These are phyloP conservation scores for Penaeus vannamei DNA, from an alignment of 1,140 invertebrate genomes.

Conservation along the genomic window DNA sequence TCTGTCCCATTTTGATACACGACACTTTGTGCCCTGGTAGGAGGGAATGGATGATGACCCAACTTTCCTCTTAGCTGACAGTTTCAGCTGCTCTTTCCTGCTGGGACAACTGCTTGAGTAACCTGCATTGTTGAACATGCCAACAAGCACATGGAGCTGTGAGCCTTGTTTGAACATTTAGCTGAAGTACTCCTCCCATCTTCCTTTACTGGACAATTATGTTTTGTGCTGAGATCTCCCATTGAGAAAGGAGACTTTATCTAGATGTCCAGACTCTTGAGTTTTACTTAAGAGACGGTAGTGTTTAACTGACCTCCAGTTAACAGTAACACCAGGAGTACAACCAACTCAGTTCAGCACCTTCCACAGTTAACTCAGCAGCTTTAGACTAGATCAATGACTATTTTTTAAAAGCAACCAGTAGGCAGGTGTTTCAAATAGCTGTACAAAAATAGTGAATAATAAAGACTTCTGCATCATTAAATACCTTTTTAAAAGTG, in stretches of 20 bases:
- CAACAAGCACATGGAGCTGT: not conserved
- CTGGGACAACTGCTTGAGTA: not conserved
- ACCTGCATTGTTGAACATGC: no score
- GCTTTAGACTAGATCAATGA: constrained; percentile 57
- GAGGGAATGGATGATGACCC: constrained; percentile 61
- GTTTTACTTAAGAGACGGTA: no score
- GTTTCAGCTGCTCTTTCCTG: constrained; percentile 16
- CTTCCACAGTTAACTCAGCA: constrained; percentile 47
- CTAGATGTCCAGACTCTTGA: no score
- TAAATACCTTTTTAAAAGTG: constrained; percentile 60
- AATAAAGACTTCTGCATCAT: constrained; percentile 65
- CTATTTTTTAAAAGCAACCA: constrained; percentile 54
- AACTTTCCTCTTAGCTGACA: constrained; percentile 50
- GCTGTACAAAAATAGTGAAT: constrained; percentile 65
- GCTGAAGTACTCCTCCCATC: no score
- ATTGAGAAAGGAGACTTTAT: no score
- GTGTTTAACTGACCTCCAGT: no score
- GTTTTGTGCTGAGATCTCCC: no score
- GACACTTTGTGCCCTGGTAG: constrained; percentile 61
- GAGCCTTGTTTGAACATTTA: not conserved
- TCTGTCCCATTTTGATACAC: constrained; percentile 37
- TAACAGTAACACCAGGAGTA: not conserved
- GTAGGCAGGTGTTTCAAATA: constrained; percentile 62
- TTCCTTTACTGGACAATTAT: no score
- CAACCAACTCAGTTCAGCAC: constrained; percentile 46